A percentile compares a stretch with the other conserved stretches of the same genome.
Conservation (phyloP, 2,888 invertebrate species). For the Drosophila neutralis region DNA sequence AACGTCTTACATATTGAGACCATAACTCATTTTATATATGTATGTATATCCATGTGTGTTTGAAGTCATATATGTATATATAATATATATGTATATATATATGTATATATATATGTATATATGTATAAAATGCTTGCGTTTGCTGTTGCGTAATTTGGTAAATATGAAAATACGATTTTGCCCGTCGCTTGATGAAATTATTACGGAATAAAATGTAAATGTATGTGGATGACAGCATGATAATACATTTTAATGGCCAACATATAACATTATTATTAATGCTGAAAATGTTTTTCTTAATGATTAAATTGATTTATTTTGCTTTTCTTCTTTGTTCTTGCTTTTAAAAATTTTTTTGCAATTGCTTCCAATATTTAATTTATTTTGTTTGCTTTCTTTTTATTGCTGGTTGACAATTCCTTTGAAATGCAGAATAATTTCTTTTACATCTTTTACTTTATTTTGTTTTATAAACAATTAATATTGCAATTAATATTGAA, state of each 20-base stretch:
- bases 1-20: not conserved
- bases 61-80: not conserved
- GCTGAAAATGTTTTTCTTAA: not conserved
- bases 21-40: not conserved
- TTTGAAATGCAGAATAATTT: not conserved
- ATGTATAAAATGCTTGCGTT: not conserved
- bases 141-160: not conserved
- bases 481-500: not conserved
- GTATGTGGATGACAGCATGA: not conserved
- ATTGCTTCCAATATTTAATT: not conserved
- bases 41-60: not conserved
- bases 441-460: accelerated
- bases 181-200: not conserved
- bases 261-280: not conserved
- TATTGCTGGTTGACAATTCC: not conserved
- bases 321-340: not conserved
- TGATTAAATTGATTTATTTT: not conserved
- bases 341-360: accelerated
- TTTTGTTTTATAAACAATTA: not conserved
- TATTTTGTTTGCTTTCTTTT: too few relatives aligned
- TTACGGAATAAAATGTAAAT: not conserved
- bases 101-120: too few relatives aligned
- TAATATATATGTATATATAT: too few relatives aligned
- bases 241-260: not conserved
- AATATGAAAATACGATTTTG: not conserved